Conservation (phyloP, 2,888 invertebrate species). For the Deilephila porcellus region DNA sequence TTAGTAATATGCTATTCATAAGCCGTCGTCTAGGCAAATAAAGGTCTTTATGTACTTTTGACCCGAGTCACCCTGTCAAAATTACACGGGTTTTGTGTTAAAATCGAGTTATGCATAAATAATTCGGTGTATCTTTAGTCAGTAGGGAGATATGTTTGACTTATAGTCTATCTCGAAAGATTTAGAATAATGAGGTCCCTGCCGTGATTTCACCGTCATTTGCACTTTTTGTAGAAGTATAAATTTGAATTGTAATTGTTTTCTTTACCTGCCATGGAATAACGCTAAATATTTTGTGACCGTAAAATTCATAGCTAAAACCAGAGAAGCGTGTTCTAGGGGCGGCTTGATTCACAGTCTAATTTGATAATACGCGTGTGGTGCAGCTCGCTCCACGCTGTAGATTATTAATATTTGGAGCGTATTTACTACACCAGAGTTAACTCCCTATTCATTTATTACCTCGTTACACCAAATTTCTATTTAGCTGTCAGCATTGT, state of each 20-base stretch:
- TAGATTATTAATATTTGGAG: conserved; percentile 42
- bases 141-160: no score
- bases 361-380: conserved; percentile 57
- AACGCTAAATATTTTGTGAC: neutral
- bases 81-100: conserved; percentile 16
- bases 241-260: no score
- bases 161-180: no score
- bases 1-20: conserved; percentile 71
- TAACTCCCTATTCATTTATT: conserved; percentile 19
- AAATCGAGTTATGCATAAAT: neutral
- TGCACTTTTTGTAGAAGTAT: no score
- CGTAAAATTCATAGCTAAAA: conserved; percentile 16
- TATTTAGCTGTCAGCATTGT: conserved; percentile 17
- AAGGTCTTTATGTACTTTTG: conserved; percentile 48
- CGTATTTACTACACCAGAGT: conserved; percentile 23
- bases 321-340: conserved; percentile 38
- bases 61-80: conserved; percentile 37
- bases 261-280: neutral
- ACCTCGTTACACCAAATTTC: neutral
- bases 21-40: conserved; percentile 57
- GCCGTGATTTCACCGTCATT: no score
- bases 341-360: conserved; percentile 57
- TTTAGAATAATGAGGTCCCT: no score
- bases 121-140: neutral
- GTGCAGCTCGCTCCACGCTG: conserved; percentile 44